Base-by-base conservation (phyloP, 2,888 invertebrate genomes). In the Ochropacha duplaris region DNA sequence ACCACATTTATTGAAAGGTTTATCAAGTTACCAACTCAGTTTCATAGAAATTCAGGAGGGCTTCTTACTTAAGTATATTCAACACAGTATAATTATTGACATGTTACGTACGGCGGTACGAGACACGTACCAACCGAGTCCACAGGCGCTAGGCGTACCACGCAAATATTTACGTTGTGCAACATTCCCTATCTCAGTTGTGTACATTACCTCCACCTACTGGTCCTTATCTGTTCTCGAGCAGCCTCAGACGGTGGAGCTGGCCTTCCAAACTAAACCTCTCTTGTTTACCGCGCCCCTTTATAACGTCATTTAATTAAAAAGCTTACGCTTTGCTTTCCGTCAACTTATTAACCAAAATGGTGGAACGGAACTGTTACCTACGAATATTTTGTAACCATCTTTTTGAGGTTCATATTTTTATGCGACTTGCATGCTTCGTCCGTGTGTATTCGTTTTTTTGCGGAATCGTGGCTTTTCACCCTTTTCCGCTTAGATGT, bases 91-190 rank as follows among this genome's bases (percentile, higher is more conserved):
- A 69, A 64, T 69, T 63, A 65, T 66, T 62, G 65, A 59, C 71
- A 68, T 60, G 72, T 71, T 62, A 55, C n/a, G n/a, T n/a, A n/a
- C n/a, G n/a, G n/a, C n/a, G n/a, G n/a, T n/a, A n/a, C 44, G 16
- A 54, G 50, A 49, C 54, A 36, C 60, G 62, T 61, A 66, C 60
- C 66, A 61, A 62, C 63, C 52, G 61, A 54, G 68, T 60, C 64
- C 59, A 58, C 60, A 54, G 63, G 61, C 66, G 44, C 44, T 44
- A 59, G 60, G 57, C 62, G 62, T 65, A 66, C 64, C 65, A 61
- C 65, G 67, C 81, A 85, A 87, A 88, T 87, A 86, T 88, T 88
- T 83, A 81, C 78, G 70, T 78, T 81, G 76, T 82, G 79, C 81
- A 87, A 83, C 78, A 77, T 74, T 77, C 70, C 73, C 77, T 87